Evolutionary conservation across 2,797 vertebrate genomes (phyloP).

Genomic region (Myotis myotis): DNA sequence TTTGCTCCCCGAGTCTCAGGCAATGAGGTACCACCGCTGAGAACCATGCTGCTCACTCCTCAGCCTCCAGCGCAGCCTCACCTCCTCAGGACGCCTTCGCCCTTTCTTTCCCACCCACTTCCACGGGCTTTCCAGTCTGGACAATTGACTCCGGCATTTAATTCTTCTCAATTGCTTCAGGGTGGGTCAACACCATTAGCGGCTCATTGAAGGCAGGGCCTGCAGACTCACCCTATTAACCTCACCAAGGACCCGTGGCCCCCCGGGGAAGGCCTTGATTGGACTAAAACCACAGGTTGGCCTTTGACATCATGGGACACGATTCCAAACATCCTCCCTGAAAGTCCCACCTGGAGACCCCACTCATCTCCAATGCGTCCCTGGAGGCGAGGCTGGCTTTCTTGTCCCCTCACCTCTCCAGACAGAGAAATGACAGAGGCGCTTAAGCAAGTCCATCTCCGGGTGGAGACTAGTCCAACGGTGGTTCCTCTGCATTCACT

Average conservation of each 20-base stretch:
- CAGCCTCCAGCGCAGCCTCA: too few relatives aligned
- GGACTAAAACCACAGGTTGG: background rate
- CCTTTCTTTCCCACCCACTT: background rate
- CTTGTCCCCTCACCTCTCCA: background rate
- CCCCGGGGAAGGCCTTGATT: background rate
- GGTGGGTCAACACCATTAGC: background rate
- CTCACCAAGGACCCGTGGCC: background rate
- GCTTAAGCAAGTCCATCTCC: background rate
- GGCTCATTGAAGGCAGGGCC: background rate
- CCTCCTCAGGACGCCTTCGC: background rate
- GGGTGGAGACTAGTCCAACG: background rate
- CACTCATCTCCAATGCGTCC: background rate
- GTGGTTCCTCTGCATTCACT: conserved; percentile 21
- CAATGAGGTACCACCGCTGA: fast-evolving
- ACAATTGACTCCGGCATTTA: background rate
- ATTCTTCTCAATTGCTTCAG: background rate
- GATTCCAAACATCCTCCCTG: background rate
- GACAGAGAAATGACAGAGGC: background rate
- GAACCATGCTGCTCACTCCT: background rate
- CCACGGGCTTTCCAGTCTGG: background rate
- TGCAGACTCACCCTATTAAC: background rate
- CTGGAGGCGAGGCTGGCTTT: background rate
- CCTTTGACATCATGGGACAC: background rate
- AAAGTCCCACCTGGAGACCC: background rate
- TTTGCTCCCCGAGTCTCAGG: background rate